Base-by-base conservation (phyloP, 2,113 vertebrate genomes). In the Megaceryle torquata region DNA sequence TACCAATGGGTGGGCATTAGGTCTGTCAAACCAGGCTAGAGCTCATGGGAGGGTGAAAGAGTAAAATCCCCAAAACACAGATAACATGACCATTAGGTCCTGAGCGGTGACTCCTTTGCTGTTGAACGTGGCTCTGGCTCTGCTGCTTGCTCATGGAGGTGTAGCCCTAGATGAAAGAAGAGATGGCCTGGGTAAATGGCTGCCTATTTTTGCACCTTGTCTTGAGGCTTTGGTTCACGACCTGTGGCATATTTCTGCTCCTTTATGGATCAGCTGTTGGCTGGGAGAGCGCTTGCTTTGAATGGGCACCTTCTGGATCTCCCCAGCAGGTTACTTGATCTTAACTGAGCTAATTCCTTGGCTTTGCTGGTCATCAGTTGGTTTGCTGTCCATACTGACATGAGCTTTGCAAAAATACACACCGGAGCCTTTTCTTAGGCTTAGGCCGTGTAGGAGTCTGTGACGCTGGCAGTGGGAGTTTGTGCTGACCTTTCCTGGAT, bases 61-160 rank as follows among this genome's bases (percentile, higher is more conserved):
- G 24, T 31, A 64, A 63, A 95, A 37, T 59, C 48, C 26, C 61
- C 3, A 2, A 61, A 82, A 43, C 60, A 39, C 3, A 22, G 37
- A 11, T 54, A 43, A 51, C 0, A 0, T 24, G 51, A 63, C 51
- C 1, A 0, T 59, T 10, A 2, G 14, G 21, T 86, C 53, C 67
- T 51, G 67, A 56, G 57, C 35, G 35, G 53, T 11, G 39, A 25
- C 28, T 68, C 2, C 50, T 82, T 64, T 83, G 64, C 48, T 90
- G 25, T 35, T 2, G 1, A n/a, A 15, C 13, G 39, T 60, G 35
- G 25, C 39, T 65, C 39, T 50, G 60, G 44, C 65, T 39, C 24
- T 86, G 61, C 56, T 56, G 21, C 9, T 35, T 29, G 53, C 53
- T 63, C 1, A 0, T 37, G 33, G 51, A 57, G 70, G 57, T 0